Conservation (phyloP, 2,888 invertebrate genomes). For the Phaedon cochleariae region DNA sequence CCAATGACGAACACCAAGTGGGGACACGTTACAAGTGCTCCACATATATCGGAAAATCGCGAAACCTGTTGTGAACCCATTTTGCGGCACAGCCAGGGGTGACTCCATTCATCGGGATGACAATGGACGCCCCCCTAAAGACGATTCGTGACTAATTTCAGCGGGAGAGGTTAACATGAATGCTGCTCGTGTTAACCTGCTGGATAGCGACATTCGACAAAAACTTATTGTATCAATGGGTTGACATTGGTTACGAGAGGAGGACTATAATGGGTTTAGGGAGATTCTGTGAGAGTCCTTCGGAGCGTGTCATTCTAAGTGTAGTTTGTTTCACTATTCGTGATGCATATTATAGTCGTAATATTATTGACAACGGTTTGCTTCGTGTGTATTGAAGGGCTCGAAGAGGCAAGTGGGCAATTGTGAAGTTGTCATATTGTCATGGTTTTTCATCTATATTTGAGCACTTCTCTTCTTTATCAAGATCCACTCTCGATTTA, state of each 20-base stretch:
- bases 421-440: too few relatives aligned
- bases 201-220: not conserved
- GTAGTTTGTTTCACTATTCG: not conserved
- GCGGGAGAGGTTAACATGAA: not conserved
- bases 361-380: not conserved
- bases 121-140: not conserved
- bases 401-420: too few relatives aligned
- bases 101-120: not conserved
- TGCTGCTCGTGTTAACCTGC: too few relatives aligned
- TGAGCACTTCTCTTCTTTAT: too few relatives aligned
- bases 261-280: not conserved
- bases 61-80: not conserved
- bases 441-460: too few relatives aligned
- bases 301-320: not conserved
- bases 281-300: too few relatives aligned
- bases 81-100: not conserved
- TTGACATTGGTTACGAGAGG: not conserved
- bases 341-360: not conserved
- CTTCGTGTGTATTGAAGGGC: too few relatives aligned
- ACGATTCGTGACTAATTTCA: not conserved
- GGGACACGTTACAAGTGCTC: constrained; percentile 1
- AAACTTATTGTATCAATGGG: not conserved
- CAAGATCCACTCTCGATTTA: too few relatives aligned
- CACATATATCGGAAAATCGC: not conserved
- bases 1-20: not conserved